These are phyloP conservation scores for Plebejus anna DNA, from an alignment of 2,888 invertebrate species.

Conservation along the genomic window DNA sequence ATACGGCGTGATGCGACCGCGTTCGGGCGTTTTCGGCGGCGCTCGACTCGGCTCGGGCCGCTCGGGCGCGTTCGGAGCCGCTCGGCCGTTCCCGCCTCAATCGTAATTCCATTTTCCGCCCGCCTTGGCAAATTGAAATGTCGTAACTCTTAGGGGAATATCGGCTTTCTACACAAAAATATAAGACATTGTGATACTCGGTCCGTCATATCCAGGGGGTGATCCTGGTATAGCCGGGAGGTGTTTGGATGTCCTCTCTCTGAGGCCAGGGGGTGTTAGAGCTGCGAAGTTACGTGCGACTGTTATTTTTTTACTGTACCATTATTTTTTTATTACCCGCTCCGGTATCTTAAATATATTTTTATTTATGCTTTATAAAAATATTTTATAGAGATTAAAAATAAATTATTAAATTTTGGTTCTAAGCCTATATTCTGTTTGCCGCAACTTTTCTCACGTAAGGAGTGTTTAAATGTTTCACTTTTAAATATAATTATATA, in stretches of 20 bases:
- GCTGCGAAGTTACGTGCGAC: conserved; percentile 44
- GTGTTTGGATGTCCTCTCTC: neutral
- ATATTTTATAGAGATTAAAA: neutral
- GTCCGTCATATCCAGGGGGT: conserved; percentile 58
- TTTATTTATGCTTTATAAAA: neutral
- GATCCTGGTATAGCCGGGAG: neutral
- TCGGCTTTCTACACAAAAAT: conserved; percentile 79
- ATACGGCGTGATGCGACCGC: conserved; percentile 72
- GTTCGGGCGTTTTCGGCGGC: conserved; percentile 55
- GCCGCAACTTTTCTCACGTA: neutral
- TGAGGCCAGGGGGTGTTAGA: conserved; percentile 56
- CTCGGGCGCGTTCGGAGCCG: conserved; percentile 56
- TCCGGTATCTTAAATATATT: conserved; percentile 16
- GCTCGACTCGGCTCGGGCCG: conserved; percentile 52
- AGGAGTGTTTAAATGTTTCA: neutral
- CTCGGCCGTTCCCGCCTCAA: conserved; percentile 73
- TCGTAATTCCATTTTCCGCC: conserved; percentile 81
- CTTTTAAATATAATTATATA: too few relatives aligned
- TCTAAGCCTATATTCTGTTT: neutral
- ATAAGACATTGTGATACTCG: conserved; percentile 77
- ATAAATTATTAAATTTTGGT: neutral
- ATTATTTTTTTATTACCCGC: conserved; percentile 28
- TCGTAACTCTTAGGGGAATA: conserved; percentile 81
- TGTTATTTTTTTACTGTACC: conserved; percentile 25
- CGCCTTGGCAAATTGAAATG: conserved; percentile 82